phyloP scores from a whole-genome alignment of 2,113 vertebrate species.

The Azemiops feae region DNA sequence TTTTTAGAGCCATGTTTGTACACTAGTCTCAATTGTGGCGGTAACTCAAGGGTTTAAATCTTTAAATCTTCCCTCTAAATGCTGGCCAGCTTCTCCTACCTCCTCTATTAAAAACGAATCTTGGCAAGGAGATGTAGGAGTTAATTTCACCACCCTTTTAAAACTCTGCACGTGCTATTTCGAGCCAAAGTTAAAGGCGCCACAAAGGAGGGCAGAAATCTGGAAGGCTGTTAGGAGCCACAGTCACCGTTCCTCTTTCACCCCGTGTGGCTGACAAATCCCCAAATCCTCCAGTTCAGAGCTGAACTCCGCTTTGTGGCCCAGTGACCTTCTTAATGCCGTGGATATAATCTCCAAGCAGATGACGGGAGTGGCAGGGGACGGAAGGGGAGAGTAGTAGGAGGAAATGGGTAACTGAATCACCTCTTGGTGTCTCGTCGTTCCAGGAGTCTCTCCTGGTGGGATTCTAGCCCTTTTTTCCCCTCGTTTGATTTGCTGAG shows the following conservation, averaged over 20 bases:
- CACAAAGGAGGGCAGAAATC: slow-evolving; percentile 17
- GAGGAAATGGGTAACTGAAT: background rate
- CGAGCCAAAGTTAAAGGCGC: slow-evolving; percentile 41
- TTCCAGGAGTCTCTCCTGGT: background rate
- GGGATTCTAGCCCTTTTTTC: background rate
- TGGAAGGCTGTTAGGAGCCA: slow-evolving; percentile 48
- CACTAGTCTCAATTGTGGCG: too few species aligned
- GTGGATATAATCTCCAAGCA: slow-evolving; percentile 52
- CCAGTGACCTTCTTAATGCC: slow-evolving; percentile 55
- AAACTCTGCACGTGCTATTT: slow-evolving; percentile 25
- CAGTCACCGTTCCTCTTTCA: slow-evolving; percentile 49
- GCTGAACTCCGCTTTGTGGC: slow-evolving; percentile 53
- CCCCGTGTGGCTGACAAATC: slow-evolving; percentile 43
- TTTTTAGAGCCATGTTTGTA: too few species aligned
- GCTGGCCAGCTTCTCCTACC: slow-evolving; percentile 51
- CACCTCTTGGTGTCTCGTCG: rapidly evolving
- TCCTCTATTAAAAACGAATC: slow-evolving; percentile 49
- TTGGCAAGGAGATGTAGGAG: slow-evolving; percentile 37
- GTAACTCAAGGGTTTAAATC: slow-evolving; percentile 32
- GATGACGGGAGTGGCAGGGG: slow-evolving; percentile 19
- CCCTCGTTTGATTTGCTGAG: background rate
- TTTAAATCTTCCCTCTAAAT: slow-evolving; percentile 24
- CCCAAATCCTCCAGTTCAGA: slow-evolving; percentile 52
- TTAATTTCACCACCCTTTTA: slow-evolving; percentile 46
- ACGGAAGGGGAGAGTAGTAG: background rate